phyloP scores from a whole-genome alignment of 2,888 invertebrate species.

The Drosophila cognata region DNA sequence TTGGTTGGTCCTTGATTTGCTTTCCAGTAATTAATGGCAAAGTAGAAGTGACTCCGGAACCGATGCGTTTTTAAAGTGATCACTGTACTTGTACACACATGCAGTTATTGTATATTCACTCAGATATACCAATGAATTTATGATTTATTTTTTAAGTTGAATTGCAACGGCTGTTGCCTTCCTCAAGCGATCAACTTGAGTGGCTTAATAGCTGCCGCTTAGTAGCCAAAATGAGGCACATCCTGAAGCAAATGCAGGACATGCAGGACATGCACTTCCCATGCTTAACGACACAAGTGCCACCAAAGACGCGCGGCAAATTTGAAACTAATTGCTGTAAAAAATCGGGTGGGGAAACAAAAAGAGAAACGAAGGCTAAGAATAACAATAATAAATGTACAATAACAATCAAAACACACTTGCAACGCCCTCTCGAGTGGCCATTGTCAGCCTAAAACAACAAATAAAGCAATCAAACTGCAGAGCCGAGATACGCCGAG shows the following conservation, averaged over 20 bases:
- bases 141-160: conserved; percentile 7
- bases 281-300: conserved; percentile 51
- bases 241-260: conserved; percentile 61
- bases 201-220: conserved; percentile 25
- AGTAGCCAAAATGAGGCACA: conserved; percentile 56
- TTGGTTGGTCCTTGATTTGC: background rate
- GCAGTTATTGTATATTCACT: background rate
- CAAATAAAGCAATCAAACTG: conserved; percentile 82
- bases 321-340: conserved; percentile 64
- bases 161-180: conserved; percentile 18
- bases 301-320: conserved; percentile 75
- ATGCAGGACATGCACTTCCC: conserved; percentile 56
- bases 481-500: conserved; percentile 8
- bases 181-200: conserved; percentile 24
- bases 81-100: background rate
- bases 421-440: conserved; percentile 68
- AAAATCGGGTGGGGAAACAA: conserved; percentile 18
- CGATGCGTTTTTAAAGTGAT: background rate
- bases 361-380: background rate
- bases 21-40: background rate
- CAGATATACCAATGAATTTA: background rate
- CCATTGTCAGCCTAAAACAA: conserved; percentile 75
- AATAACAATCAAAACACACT: conserved; percentile 76
- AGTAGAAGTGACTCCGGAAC: background rate
- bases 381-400: conserved; percentile 47